These are phyloP conservation scores for Archaeoteleia sp. DNA, from an alignment of 2,888 invertebrate genomes.

Conservation along the genomic window DNA sequence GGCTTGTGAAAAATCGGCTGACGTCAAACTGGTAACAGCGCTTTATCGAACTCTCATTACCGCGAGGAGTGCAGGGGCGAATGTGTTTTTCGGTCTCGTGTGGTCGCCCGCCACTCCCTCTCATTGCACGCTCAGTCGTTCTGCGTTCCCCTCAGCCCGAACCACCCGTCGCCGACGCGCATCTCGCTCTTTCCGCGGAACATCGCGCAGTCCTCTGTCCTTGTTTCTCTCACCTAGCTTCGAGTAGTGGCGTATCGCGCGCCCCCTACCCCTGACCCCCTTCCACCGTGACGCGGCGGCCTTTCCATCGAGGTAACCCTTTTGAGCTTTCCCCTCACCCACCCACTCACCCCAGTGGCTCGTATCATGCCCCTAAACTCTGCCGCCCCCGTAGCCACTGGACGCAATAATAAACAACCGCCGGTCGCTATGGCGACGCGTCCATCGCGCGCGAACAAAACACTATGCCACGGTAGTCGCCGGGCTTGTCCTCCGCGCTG, in stretches of 20 bases:
- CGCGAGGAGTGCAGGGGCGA: constrained; percentile 60
- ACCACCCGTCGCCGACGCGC: constrained; percentile 17
- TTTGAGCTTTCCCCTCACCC: constrained; percentile 48
- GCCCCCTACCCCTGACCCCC: constrained; percentile 31
- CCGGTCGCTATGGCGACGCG: constrained; percentile 73
- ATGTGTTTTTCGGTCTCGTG: constrained; percentile 74
- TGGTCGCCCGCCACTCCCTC: constrained; percentile 70
- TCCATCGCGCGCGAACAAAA: constrained; percentile 73
- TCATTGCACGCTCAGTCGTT: constrained; percentile 50
- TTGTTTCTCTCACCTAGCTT: constrained; percentile 10
- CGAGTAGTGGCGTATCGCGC: constrained; percentile 14
- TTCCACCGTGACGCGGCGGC: constrained; percentile 40
- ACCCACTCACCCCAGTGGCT: constrained; percentile 25
- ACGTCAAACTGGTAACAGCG: constrained; percentile 73
- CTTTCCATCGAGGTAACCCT: constrained; percentile 53
- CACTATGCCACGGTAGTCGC: constrained; percentile 61
- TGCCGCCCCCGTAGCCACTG: constrained; percentile 58
- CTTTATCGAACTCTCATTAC: constrained; percentile 75
- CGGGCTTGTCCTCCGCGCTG: constrained; percentile 61
- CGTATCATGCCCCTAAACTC: constrained; percentile 49
- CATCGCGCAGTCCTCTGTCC: constrained; percentile 23
- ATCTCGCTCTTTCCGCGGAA: constrained; percentile 32
- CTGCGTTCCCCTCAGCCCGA: constrained; percentile 20
- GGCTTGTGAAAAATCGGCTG: constrained; percentile 64
- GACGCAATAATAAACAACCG: constrained; percentile 75